Conservation (phyloP, 2,113 vertebrate genomes). For the Numenius arquata region DNA sequence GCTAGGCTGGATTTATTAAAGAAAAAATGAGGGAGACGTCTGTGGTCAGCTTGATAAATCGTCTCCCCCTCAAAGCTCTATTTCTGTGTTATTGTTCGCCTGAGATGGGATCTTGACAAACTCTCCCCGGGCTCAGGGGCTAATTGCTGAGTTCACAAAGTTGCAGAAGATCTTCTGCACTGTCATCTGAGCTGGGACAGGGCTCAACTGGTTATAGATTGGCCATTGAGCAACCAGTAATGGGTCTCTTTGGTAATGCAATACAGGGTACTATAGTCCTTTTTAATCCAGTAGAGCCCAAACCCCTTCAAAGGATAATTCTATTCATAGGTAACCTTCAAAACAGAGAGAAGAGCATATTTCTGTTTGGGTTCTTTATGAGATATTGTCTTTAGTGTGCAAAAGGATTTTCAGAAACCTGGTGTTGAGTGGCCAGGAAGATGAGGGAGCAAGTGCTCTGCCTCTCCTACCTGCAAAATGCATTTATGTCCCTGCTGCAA, state of each 20-base stretch:
- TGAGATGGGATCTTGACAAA: constrained; percentile 12
- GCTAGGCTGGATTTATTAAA: constrained; percentile 52
- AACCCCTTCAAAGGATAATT: background rate
- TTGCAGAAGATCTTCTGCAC: background rate
- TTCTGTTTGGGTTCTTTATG: background rate
- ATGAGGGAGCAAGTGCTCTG: background rate
- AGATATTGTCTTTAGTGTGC: background rate
- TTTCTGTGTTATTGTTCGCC: constrained; percentile 28
- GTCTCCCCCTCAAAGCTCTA: constrained; percentile 26
- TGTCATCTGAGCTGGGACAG: background rate
- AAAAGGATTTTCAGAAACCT: background rate
- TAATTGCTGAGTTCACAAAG: constrained; percentile 30
- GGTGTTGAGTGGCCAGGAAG: background rate
- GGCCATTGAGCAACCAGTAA: background rate
- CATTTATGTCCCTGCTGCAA: background rate
- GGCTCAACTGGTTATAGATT: background rate
- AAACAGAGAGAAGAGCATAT: background rate
- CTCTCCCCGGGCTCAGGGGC: background rate
- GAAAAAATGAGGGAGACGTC: constrained; percentile 35
- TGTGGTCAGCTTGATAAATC: constrained; percentile 59
- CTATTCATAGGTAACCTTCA: background rate
- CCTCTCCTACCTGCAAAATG: background rate
- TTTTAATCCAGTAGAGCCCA: background rate
- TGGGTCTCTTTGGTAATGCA: background rate
- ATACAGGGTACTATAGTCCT: background rate